phyloP scores from a whole-genome alignment of 1,140 invertebrate species.

The Aphis gossypii region DNA sequence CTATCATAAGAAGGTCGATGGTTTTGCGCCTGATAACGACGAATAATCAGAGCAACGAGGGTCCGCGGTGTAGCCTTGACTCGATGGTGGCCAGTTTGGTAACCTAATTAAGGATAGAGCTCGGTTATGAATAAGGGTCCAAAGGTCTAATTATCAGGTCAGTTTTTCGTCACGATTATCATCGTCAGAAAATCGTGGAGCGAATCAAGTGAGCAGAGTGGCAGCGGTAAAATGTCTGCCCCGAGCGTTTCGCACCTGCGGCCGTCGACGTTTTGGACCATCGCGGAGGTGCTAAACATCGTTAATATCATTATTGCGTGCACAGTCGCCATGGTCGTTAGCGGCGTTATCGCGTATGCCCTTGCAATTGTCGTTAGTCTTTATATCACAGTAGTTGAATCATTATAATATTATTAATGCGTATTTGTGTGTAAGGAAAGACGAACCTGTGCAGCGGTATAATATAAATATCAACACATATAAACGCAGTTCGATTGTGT shows the following conservation, averaged over 20 bases:
- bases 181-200: not conserved
- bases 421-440: not conserved
- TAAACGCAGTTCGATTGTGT: not conserved
- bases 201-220: not conserved
- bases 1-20: too few species aligned
- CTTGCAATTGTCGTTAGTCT: not conserved
- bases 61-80: not conserved
- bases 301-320: not conserved
- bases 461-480: not conserved
- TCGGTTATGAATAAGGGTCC: not conserved
- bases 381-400: not conserved
- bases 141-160: not conserved
- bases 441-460: not conserved
- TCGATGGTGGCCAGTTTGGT: not conserved
- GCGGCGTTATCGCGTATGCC: conserved; percentile 11
- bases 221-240: not conserved
- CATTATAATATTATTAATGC: conserved; percentile 20
- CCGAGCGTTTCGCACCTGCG: not conserved
- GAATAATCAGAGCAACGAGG: not conserved
- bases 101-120: not conserved
- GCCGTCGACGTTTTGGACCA: not conserved
- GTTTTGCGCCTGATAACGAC: not conserved
- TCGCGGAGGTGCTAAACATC: not conserved
- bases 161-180: not conserved
- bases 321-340: conserved; percentile 21